Base-by-base conservation (phyloP, 2,888 invertebrate species). In the Leistus spinibarbis region DNA sequence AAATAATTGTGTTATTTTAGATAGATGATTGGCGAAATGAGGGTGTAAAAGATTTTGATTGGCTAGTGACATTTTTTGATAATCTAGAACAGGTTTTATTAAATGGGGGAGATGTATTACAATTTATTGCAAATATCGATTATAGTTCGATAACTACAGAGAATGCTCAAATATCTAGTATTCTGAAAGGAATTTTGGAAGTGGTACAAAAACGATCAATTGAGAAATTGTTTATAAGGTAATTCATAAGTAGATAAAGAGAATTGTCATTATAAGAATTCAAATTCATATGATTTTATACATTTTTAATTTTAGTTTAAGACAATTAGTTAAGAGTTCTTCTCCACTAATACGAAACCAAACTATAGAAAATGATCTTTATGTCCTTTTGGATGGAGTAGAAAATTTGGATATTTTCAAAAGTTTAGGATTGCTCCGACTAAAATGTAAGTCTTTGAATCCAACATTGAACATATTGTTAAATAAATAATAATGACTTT, bases 21-120 rank as follows among this genome's bases (percentile, higher is more conserved):
- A 81, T 88, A 0, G 81, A 82, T 20, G 79, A 80, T 5, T 85
- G 87, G 75, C 87, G 89, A 78, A 76, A 76, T 0, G 81, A 86
- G n/a, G 85, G 87, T 20, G 87, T 86, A 80, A 88, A 87, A 88
- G 83, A 84, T 63, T 85, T 89, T 76, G 79, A 81, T 17, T 89
- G 89, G 85, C 77, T 89, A 2, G 83, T 86, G 1, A 81, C 84
- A n/a, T 85, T 88, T 20, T 79, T 89, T 0, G 74, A 80, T 0
- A 87, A 86, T 78, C 78, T 86, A 3, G 86, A 86, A 69, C 77
- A 80, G 0, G 77, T 88, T 5, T 77, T 88, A 22, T 82, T 82
- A 0, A 86, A 89, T 77, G 77, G 84, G 0, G 85, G 86, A 1
- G 83, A 86, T n/a, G 79, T 89, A 13, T 79, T 88, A 67, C 86